These are phyloP conservation scores for Chamaea fasciata DNA, from an alignment of 2,113 vertebrate genomes.

Conservation along the genomic window DNA sequence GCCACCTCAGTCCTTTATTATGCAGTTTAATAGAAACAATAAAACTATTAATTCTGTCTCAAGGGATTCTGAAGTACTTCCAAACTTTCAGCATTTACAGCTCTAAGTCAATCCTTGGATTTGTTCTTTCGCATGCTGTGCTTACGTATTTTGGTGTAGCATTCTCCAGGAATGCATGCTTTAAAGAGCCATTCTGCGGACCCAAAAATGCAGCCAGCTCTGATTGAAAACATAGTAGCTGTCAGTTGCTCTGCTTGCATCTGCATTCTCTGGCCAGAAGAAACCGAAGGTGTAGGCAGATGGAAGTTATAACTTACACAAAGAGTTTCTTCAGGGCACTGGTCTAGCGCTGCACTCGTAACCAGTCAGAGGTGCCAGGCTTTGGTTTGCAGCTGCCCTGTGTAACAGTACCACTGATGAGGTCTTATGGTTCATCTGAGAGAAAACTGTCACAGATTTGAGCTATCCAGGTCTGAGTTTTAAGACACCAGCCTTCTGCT, in stretches of 20 bases:
- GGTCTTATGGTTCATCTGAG: not conserved
- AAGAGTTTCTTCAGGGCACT: not conserved
- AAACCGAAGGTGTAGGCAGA: not conserved
- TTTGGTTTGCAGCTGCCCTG: not conserved
- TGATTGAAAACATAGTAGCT: not conserved
- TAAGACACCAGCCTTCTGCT: not conserved
- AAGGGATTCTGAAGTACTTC: not conserved
- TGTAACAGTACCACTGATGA: not conserved
- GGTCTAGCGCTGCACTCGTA: not conserved
- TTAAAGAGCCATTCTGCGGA: not conserved
- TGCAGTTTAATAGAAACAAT: not conserved
- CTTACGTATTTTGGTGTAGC: not conserved
- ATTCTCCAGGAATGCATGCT: not conserved
- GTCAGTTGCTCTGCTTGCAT: not conserved
- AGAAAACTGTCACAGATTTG: not conserved
- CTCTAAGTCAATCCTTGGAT: not conserved
- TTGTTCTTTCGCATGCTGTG: rapidly evolving
- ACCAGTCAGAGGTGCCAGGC: not conserved
- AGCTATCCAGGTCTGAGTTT: not conserved
- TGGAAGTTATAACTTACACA: not conserved
- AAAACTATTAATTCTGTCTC: not conserved
- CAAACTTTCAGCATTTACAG: not conserved
- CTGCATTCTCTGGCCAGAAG: not conserved
- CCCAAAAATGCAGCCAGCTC: not conserved
- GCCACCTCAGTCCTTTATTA: not conserved